Evolutionary conservation across 2,797 vertebrate genomes (phyloP), one percentile per base, ranked within the genome.

Genomic region (Microctenopoma lineatum): DNA sequence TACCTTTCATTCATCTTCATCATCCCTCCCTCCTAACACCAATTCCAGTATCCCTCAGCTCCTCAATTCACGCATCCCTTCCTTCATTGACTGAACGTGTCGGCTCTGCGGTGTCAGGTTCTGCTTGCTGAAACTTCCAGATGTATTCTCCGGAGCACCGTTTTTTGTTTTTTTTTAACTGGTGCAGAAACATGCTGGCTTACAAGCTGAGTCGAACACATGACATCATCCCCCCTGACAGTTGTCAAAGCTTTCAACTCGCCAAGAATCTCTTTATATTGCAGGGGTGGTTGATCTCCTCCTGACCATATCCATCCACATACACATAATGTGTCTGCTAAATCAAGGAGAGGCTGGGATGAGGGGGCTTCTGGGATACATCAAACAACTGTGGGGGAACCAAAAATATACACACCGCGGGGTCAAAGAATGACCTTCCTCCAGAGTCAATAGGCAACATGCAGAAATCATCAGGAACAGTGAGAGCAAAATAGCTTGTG

Each of bases 161-260:
- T 32, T 32, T 53, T 57, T 73, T 79, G 57, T 70, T 50, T 70
- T 21, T 21, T 21, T 21, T 21, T 21, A 21, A 69, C 66, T 1
- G 34, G 68, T 70, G 64, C 81, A 66, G 67, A 84, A 88, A 87
- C 84, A 83, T 65, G 70, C 42, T 15, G 27, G 47, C 59, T 59
- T 73, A 84, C 68, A 58, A 74, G 46, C 76, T 1, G 66, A 57
- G 76, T 71, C 77, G 84, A 80, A 84, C 66, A 65, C 80, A 86
- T 91, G 80, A 92, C 89, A 90, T 92, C 90, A 91, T 79, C 55
- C 79, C 84, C 77, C 83, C 64, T 8, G 75, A 79, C 13, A 55
- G 11, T 18, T 60, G 79, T 89, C 80, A 87, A 80, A 84, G 73
- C 82, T 86, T 86, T 86, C 79, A 89, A 78, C 80, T 81, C 70